These are phyloP conservation scores for Propithecus coquereli DNA, from an alignment of 2,113 vertebrate species.

Conservation along the genomic window DNA sequence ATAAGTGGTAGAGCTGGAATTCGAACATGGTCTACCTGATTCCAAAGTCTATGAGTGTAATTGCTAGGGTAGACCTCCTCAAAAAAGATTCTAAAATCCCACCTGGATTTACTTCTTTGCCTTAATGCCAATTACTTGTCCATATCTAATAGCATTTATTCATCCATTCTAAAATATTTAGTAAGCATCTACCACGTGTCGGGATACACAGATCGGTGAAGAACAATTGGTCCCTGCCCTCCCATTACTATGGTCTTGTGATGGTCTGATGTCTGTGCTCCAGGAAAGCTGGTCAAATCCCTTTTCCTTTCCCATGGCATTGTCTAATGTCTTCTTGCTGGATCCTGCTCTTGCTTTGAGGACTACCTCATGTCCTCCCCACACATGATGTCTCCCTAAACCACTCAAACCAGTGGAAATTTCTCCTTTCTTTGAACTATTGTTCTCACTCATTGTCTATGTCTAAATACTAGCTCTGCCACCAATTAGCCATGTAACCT, in stretches of 20 bases:
- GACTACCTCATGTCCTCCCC: background rate
- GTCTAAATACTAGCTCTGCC: background rate
- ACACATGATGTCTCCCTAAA: background rate
- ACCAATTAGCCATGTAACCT: background rate
- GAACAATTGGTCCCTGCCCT: background rate
- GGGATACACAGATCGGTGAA: background rate
- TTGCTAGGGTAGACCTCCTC: background rate
- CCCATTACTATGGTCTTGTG: background rate
- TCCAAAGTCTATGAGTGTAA: background rate
- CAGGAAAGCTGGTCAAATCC: background rate
- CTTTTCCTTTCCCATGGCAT: background rate
- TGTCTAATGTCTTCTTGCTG: background rate
- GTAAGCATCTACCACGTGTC: background rate
- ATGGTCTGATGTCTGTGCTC: background rate
- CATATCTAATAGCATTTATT: background rate
- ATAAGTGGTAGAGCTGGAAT: background rate
- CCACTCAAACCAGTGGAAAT: background rate
- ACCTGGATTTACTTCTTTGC: background rate
- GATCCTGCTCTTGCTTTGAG: background rate
- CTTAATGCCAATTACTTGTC: background rate
- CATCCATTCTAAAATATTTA: background rate
- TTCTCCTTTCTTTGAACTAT: background rate
- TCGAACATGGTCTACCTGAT: background rate
- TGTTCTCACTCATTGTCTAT: background rate
- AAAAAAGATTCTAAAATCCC: slow-evolving; percentile 5